Evolutionary conservation across 1,140 invertebrate species (phyloP), one percentile per base, ranked within the genome.

Genomic region (Papilio polyxenes): DNA sequence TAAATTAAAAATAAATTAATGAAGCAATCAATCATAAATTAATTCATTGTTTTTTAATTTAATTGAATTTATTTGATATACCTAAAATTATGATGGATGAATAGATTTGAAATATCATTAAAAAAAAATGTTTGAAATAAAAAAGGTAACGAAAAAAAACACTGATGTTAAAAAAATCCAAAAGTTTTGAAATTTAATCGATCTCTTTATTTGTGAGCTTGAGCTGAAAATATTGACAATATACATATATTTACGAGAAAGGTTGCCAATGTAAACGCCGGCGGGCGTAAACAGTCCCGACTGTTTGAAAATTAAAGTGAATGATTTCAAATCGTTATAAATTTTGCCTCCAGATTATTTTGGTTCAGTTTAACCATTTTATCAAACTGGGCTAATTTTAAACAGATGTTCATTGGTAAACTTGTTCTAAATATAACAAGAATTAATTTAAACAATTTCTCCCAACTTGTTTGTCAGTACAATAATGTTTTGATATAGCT

Each of bases 281-380:
- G 44, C 78, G 37, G 23, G 44, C 11, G 78, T 80, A 80, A 80
- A 80, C 59, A 80, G 37, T 65, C 17, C 76, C 23, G 78, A 69
- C 59, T 80, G 59, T 80, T 89, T 87, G 83, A 69, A 86, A 87
- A 86, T 81, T 40, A 82, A 83, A 72, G 83, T 84, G 83, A 87
- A 86, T 87, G 87, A 88, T 91, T 89, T 88, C 88, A 87, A 87
- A 88, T 84, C 51, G 86, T 84, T 87, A 89, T 90, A 89, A 89
- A 91, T 85, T 85, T 86, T 37, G 40, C 75, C 59, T 23, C 59
- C 37, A 62, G 44, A 80, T 59, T 80, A 80, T 80, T 80, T 80
- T 69, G 62, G 59, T 31, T 62, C 48, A 62, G 56, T 80, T 69
- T 80, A 80, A n/a, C 78, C 62, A 69, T 80, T 80, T 80, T 80